Evolutionary conservation across 2,888 invertebrate species (phyloP), one percentile per base, ranked within the genome.

Genomic region (Acanthoscelides obtectus): DNA sequence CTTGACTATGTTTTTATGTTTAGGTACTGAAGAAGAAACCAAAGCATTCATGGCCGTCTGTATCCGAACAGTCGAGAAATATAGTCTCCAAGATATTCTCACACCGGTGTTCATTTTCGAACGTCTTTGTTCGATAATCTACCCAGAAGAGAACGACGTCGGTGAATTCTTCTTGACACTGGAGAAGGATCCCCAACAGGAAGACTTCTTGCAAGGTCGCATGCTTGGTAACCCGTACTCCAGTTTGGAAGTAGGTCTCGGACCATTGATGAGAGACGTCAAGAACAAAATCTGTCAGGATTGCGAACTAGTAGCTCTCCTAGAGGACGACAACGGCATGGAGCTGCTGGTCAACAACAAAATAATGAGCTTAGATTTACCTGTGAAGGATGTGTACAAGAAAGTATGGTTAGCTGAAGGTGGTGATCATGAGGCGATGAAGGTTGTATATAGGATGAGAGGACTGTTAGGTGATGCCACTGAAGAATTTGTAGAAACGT

Each of bases 261-360:
- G 99, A 0, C 99, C 99, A 0, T 87, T 98, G 17, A 99, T 99
- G 99, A 89, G 99, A 64, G 98, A 99, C 84, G 96, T 99, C 12
- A 99, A 99, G 87, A 99, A 99, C 86, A 99, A 99, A 87, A 99
- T 99, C 78, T 97, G 97, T 83, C 95, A 94, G 68, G 99, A 99
- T 86, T 99, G 99, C 86, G 99, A 99, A 84, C 88, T 99, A 73
- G 97, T 99, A n/a, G 98, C 99, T 0, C 86, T 99, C 22, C 86
- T 99, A 0, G 99, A 99, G 83, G 99, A 99, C 84, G 99, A 99
- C 85, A 98, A 97, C 82, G 98, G 98, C 71, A 99, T 99, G 98
- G 98, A 98, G 84, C 87, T 99, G 77, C 89, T 99, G 27, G 98
- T 99, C 6, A 96, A 96, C 84, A 98, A 98, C 85, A 98, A 98